Percentiles rank a stretch among this genome's conserved stretches.
Evolutionary conservation across 35 echinoderm and acorn worm genomes (phyloP).

Genomic region (Lytechinus pictus): DNA sequence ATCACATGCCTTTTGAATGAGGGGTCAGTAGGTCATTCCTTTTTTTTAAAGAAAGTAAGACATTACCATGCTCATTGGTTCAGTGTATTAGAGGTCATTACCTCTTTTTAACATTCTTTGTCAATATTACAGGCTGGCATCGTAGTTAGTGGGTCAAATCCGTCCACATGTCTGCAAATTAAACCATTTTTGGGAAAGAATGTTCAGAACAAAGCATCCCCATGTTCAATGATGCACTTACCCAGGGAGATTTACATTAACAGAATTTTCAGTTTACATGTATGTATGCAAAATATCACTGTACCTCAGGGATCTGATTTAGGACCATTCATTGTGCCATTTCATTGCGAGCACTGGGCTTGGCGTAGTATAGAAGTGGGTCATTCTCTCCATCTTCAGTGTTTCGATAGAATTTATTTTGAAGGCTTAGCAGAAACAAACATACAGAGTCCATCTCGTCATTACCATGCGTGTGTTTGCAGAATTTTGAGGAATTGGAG

Average conservation of each 20-base stretch:
- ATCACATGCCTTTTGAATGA: not conserved
- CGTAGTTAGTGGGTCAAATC: not conserved
- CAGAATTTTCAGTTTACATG: too few relatives aligned
- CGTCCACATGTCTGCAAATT: not conserved
- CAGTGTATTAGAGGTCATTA: not conserved
- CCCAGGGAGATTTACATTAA: too few relatives aligned
- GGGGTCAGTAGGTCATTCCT: not conserved
- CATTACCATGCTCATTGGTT: not conserved
- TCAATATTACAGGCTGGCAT: too few relatives aligned
- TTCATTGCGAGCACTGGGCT: too few relatives aligned
- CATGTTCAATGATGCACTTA: too few relatives aligned
- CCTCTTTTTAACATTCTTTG: not conserved
- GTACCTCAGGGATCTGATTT: too few relatives aligned
- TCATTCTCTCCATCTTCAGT: not conserved
- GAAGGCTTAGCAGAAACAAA: conserved; percentile 2
- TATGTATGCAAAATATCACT: too few relatives aligned
- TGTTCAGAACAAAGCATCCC: too few relatives aligned
- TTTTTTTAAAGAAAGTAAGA: not conserved
- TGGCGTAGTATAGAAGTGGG: not conserved
- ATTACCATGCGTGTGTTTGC: not conserved
- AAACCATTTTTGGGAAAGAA: too few relatives aligned
- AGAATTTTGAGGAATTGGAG: not conserved
- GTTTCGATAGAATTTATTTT: not conserved
- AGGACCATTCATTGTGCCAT: too few relatives aligned
- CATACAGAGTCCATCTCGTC: not conserved